Base-by-base conservation (phyloP, 2,888 invertebrate species). In the Synanthedon tipuliformis region DNA sequence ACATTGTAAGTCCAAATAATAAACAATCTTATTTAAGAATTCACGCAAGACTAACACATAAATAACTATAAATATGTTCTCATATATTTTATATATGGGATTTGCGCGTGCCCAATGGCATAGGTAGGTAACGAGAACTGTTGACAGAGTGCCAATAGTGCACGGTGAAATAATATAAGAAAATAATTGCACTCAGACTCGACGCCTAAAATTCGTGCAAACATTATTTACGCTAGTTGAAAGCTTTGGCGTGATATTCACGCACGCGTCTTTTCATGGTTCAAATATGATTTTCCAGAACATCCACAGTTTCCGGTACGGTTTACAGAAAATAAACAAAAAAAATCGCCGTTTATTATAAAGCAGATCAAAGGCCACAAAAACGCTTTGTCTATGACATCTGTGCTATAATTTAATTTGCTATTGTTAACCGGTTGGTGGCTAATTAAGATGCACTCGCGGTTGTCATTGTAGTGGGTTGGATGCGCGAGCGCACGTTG, bases 381-480 rank as follows among this genome's bases (percentile, higher is more conserved):
- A 34, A 34, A 34, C 10, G 34, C 34, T 34, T 54, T 56, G 68
- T 65, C 62, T 56, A 66, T 56, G 51, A 52, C 75, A 74, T 71
- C 75, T 78, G 78, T 65, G 62, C 67, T 69, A 69, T 77, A 79
- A 80, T 80, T 34, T 78, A 78, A 65, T 62, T 62, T 56, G 61
- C 75, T 66, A 82, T 83, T 82, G 84, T 81, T 75, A 62, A 61
- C 54, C 60, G 61, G 58, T 13, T 41, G 48, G 61, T 60, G 61
- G 69, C 62, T 81, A 75, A 82, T 84, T 83, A 73, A 73, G 72
- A 85, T 83, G 79, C 82, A 69, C 69, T 73, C 71, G 70, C 61
- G 71, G 69, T 54, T 68, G 65, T 65, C 62, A 64, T 69, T 71
- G 68, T 55, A 53, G 54, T 56, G 59, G 51, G 63, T 55, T 59